These are phyloP conservation scores for Trogon surrucura DNA, from an alignment of 2,113 vertebrate species.

Conservation along the genomic window DNA sequence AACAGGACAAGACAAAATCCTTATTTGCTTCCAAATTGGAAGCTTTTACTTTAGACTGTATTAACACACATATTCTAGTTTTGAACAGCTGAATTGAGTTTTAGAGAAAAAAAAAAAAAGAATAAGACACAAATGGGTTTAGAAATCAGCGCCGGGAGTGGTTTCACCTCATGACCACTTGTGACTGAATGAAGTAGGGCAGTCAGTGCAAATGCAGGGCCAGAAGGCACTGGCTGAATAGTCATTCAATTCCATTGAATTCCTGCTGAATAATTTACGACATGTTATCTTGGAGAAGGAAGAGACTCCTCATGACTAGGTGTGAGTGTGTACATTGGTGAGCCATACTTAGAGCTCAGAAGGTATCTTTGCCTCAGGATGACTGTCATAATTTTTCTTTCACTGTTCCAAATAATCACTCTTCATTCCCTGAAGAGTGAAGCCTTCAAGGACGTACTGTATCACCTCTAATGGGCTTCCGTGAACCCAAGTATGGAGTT, in stretches of 20 bases:
- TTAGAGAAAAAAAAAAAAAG: background rate
- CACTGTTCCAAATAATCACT: background rate
- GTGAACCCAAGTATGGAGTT: background rate
- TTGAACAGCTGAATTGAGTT: background rate
- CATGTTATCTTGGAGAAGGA: background rate
- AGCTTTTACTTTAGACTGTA: background rate
- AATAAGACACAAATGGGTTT: background rate
- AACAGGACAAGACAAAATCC: background rate
- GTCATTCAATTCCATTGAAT: background rate
- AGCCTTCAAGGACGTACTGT: background rate
- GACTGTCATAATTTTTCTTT: background rate
- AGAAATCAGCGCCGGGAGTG: accelerated
- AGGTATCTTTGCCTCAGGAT: background rate
- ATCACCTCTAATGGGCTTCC: background rate
- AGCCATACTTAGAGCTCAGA: background rate
- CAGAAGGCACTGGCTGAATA: background rate
- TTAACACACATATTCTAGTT: background rate
- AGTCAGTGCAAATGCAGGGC: background rate
- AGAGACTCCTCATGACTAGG: background rate
- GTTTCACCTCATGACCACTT: background rate
- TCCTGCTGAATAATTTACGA: background rate
- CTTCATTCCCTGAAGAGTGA: background rate
- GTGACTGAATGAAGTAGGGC: background rate
- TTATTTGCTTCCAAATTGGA: background rate
- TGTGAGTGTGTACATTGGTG: background rate